Percentiles rank a stretch among this genome's conserved stretches.
These are phyloP conservation scores for Cosmia pyralina DNA, from an alignment of 2,888 invertebrate genomes.

Conservation along the genomic window DNA sequence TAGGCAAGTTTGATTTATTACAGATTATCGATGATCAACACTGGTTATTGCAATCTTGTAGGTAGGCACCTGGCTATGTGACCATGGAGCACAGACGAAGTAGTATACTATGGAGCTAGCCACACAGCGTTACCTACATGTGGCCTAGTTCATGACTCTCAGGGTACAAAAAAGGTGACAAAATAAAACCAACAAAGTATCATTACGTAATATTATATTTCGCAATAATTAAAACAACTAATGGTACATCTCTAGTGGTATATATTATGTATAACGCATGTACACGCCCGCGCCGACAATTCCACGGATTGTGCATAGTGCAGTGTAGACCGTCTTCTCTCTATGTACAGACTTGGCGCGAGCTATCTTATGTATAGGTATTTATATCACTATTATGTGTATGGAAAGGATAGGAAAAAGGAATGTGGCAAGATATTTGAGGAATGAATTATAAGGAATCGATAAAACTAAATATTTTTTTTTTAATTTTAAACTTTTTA, in stretches of 20 bases:
- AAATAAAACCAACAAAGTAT: conserved; percentile 67
- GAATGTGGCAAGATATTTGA: conserved; percentile 38
- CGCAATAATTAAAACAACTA: conserved; percentile 86
- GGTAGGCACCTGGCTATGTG: too few species aligned
- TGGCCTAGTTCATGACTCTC: too few species aligned
- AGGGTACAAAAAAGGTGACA: neutral
- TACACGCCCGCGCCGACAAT: conserved; percentile 82
- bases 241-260: conserved; percentile 73
- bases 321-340: conserved; percentile 74
- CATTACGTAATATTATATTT: conserved; percentile 83
- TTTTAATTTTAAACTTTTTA: too few species aligned
- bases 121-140: too few species aligned
- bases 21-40: too few species aligned
- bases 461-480: neutral
- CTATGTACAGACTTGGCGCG: conserved; percentile 82
- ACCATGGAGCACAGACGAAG: too few species aligned
- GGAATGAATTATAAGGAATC: conserved; percentile 21
- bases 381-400: conserved; percentile 43
- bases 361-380: conserved; percentile 51
- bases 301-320: conserved; percentile 86
- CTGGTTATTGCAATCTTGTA: too few species aligned
- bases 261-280: conserved; percentile 71
- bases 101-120: too few species aligned
- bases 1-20: too few species aligned
- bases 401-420: conserved; percentile 19